Base-by-base conservation (phyloP, 2,888 invertebrate species). In the Ectobius pallidus region DNA sequence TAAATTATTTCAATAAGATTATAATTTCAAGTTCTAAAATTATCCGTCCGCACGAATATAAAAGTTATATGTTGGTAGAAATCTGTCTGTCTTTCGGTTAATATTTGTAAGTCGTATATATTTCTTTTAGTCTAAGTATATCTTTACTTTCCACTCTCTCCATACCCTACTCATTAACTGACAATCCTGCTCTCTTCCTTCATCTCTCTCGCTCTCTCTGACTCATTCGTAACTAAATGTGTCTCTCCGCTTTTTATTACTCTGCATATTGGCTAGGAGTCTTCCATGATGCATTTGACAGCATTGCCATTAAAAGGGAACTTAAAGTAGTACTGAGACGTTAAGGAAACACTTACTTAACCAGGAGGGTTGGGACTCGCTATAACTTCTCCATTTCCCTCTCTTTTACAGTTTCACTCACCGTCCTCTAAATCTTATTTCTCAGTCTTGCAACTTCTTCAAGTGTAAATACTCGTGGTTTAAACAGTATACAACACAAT, bases 291-390 rank as follows among this genome's bases (percentile, higher is more conserved):
- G 58, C 58, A 58, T 58, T 58, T 58, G 58, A 58, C 58, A 58
- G 30, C 58, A 58, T 58, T 58, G 58, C 58, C 58, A 58, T 58
- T 58, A 58, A 58, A 58, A 58, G 30, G 27, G 58, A 58, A 3
- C 58, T 58, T 58, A 58, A 58, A 30, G 58, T 32, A n/a, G 58
- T 30, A 2, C n/a, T 30, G 27, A 4, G 30, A 58, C 58, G 22
- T 30, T 58, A 58, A 30, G 58, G 58, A 58, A 58, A 58, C 58
- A 58, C 30, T 58, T 58, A 58, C 58, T 58, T 58, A 58, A 58
- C 58, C 58, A 58, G 18, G 58, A 32, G 58, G 58, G 58, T 32
- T 1, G 32, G 25, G 14, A 1, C 25, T 52, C 1, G 20, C 46
- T 46, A 18, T 18, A 52, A 52, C 25, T 52, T 52, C 25, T 52